A percentile compares a stretch with the other conserved stretches of the same genome.
Evolutionary conservation across 2,888 invertebrate genomes (phyloP).

Genomic region (Drosophila recens): DNA sequence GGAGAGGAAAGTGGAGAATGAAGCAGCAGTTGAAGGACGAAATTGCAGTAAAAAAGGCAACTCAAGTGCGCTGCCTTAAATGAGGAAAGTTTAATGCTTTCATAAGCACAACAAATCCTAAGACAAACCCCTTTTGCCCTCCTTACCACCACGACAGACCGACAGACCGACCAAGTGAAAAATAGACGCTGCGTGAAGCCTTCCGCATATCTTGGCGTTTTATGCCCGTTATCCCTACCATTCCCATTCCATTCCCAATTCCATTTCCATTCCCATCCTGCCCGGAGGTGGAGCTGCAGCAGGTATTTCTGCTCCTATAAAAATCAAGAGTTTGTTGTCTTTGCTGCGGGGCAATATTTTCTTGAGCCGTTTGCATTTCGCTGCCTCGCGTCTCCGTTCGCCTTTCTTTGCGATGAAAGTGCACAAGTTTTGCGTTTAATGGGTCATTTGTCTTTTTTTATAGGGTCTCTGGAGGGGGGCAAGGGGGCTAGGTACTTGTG

Average conservation of each 20-base stretch:
- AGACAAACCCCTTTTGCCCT: conserved; percentile 52
- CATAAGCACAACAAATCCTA: conserved; percentile 81
- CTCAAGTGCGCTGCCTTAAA: conserved; percentile 79
- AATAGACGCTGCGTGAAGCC: conserved; percentile 77
- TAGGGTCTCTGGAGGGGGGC: conserved; percentile 26
- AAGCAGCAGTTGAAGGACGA: conserved; percentile 53
- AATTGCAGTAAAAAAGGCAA: conserved; percentile 81
- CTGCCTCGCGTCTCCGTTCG: conserved; percentile 1
- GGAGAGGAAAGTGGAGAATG: background rate
- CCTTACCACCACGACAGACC: conserved; percentile 7
- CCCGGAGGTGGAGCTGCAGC: conserved; percentile 35
- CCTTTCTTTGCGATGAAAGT: conserved; percentile 67
- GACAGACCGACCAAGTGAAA: conserved; percentile 63
- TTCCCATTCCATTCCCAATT: conserved; percentile 1
- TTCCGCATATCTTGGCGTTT: conserved; percentile 75
- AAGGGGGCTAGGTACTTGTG: background rate
- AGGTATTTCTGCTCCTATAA: conserved; percentile 63
- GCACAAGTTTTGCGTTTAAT: conserved; percentile 80
- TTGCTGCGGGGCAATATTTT: conserved; percentile 78
- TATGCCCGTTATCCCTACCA: conserved; percentile 73
- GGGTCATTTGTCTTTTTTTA: conserved; percentile 81
- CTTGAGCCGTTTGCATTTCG: conserved; percentile 63
- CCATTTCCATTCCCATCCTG: background rate
- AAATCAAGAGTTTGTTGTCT: conserved; percentile 82
- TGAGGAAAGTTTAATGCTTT: conserved; percentile 82